Base-by-base conservation (phyloP, 2,888 invertebrate genomes). In the Synanthedon vespiformis region DNA sequence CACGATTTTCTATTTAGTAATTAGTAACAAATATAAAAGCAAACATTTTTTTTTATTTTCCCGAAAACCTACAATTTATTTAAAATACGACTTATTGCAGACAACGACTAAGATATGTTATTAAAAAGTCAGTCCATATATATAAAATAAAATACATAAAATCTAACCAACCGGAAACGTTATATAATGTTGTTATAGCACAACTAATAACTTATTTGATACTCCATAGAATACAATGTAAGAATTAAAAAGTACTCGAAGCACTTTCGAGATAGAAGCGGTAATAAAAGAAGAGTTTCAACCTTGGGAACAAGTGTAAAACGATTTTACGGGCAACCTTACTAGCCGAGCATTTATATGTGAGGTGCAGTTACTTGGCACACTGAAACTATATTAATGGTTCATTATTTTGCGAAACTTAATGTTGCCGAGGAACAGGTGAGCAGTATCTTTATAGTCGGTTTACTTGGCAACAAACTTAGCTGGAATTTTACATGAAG, bases 381-480 rank as follows among this genome's bases (percentile, higher is more conserved):
- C 58, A 48, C 14, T 49, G 54, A 55, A 55, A 55, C 57, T 54
- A 55, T 61, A 61, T 61, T 61, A 63, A 63, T 61, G 63, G 63
- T 56, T 59, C 63, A 60, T 61, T 61, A 63, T 61, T 61, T 60
- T 53, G 60, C 59, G 57, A 57, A 55, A 61, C 60, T 61, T 61
- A 61, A 61, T 59, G 61, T 56, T 44, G 13, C 18, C 40, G 50
- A 41, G 51, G 44, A 44, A 56, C 60, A 58, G 59, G 63, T 61
- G 55, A 54, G 48, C 48, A 16, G 57, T 51, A 52, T 57, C 60
- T 62, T 62, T 58, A 58, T 52, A 53, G 53, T 49, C 50, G 50
- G 56, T 48, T 48, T 48, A 48, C 48, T 22, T 48, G 48, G 48
- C 22, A 16, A 48, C 44, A 44, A 44, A 44, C n/a, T 44, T 44